These are phyloP conservation scores for Regulus satrapa DNA, from an alignment of 2,113 vertebrate genomes.

Conservation along the genomic window DNA sequence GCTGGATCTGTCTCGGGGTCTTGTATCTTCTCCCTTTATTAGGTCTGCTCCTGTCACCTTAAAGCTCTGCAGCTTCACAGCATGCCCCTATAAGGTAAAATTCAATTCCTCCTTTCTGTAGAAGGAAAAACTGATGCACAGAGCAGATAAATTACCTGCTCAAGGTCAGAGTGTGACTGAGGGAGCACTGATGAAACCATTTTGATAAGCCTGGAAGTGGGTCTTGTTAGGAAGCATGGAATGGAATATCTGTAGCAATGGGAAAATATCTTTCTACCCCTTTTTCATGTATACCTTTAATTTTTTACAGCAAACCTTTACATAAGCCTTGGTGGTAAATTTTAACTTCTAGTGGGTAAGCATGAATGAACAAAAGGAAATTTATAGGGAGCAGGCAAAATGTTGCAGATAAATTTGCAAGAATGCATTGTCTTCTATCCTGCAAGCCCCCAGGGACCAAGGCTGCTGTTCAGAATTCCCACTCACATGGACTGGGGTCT, in stretches of 20 bases:
- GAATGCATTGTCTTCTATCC: background rate
- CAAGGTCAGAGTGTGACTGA: background rate
- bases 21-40: background rate
- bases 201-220: background rate
- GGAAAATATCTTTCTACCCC: background rate
- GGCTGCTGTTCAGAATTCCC: background rate
- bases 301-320: background rate
- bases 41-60: background rate
- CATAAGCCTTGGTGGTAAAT: background rate
- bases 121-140: background rate
- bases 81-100: constrained; percentile 37
- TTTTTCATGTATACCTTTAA: background rate
- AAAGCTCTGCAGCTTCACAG: background rate
- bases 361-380: background rate
- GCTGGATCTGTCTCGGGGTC: background rate
- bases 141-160: constrained; percentile 27
- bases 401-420: background rate
- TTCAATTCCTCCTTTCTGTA: background rate
- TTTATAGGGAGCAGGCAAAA: background rate
- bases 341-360: background rate
- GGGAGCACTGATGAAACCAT: background rate
- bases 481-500: background rate
- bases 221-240: background rate
- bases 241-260: background rate
- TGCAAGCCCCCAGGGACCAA: background rate